Evolutionary conservation across 2,888 invertebrate genomes (phyloP).

Genomic region (Drosophila villosipedis): DNA sequence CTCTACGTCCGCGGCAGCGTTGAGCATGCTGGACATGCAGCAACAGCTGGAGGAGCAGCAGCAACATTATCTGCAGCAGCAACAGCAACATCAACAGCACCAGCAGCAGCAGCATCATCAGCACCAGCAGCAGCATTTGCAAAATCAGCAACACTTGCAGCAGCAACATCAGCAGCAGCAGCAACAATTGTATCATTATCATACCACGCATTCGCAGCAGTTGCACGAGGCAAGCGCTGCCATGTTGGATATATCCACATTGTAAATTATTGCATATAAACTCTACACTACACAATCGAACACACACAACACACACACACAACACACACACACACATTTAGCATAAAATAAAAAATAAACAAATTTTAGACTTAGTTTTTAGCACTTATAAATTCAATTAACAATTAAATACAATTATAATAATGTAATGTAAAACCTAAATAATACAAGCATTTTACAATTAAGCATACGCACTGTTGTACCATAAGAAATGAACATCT

Average conservation of each 20-base stretch:
- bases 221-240: conserved; percentile 75
- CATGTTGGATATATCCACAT: conserved; percentile 85
- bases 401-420: conserved; percentile 52
- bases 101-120: conserved; percentile 48
- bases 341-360: conserved; percentile 29
- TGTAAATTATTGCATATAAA: conserved; percentile 83
- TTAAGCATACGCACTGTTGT: conserved; percentile 77
- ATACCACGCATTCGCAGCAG: conserved; percentile 61
- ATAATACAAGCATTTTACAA: conserved; percentile 54
- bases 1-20: conserved; percentile 44
- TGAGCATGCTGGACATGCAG: conserved; percentile 80
- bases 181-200: conserved; percentile 66
- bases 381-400: conserved; percentile 51
- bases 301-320: conserved; percentile 9
- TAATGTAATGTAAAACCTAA: conserved; percentile 45
- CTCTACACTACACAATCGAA: conserved; percentile 29
- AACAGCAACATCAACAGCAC: conserved; percentile 52
- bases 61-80: conserved; percentile 39
- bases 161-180: conserved; percentile 49
- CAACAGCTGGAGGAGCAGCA: conserved; percentile 67
- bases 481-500: conserved; percentile 58
- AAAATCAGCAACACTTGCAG: conserved; percentile 47
- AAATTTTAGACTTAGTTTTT: conserved; percentile 74
- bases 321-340: conserved; percentile 31
- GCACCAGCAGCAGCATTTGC: conserved; percentile 52